Evolutionary conservation across 2,888 invertebrate species (phyloP).

Genomic region (Selenia dentaria): DNA sequence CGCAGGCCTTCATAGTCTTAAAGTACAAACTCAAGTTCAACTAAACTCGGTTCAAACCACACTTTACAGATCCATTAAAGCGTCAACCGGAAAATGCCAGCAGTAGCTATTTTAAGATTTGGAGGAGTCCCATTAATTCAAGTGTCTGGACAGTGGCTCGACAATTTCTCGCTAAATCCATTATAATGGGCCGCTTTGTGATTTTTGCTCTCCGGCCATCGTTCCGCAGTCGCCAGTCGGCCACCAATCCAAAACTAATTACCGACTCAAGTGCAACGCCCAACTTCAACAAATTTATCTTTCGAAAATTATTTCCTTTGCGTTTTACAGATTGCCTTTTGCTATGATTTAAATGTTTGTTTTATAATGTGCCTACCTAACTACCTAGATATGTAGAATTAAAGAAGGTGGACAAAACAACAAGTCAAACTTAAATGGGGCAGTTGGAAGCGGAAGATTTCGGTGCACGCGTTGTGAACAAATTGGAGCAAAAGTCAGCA

Average conservation of each 20-base stretch:
- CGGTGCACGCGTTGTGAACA: no score
- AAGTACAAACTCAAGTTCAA: no score
- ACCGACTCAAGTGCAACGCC: conserved; percentile 49
- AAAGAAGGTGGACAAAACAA: no score
- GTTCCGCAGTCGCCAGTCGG: conserved; percentile 31
- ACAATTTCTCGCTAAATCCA: conserved; percentile 52
- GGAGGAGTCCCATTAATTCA: conserved; percentile 59
- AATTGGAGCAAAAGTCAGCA: no score
- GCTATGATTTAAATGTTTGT: not conserved
- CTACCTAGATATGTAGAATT: no score
- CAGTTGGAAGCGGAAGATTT: no score
- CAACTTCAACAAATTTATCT: conserved; percentile 44
- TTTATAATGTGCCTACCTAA: no score
- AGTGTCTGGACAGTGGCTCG: conserved; percentile 46
- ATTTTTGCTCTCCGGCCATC: conserved; percentile 51
- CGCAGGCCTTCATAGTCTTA: no score
- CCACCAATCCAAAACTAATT: conserved; percentile 63
- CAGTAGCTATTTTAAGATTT: conserved; percentile 45
- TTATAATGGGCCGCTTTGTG: conserved; percentile 55
- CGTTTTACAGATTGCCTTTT: conserved; percentile 3
- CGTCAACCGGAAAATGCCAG: conserved; percentile 30
- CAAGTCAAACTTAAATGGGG: no score
- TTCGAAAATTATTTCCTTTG: conserved; percentile 29
- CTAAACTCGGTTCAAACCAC: no score
- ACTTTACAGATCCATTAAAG: no score